phyloP scores from a whole-genome alignment of 2,888 invertebrate genomes.

The Andricus quercusramuli region DNA sequence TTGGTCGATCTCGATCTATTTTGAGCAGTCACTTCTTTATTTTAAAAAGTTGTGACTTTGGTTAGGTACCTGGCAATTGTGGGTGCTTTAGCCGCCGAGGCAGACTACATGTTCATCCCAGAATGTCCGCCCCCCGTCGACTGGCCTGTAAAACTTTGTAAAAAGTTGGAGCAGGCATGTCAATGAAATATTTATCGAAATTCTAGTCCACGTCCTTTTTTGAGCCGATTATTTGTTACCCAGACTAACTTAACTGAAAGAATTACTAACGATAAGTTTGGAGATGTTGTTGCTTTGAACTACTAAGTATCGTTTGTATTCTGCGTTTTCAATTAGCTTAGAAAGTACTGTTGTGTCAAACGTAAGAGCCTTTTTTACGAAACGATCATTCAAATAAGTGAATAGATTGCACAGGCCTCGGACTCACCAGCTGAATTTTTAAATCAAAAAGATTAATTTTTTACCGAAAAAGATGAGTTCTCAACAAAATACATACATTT shows the following conservation, averaged over 20 bases:
- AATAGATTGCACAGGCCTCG: slow-evolving; percentile 9
- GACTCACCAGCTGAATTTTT: too few relatives aligned
- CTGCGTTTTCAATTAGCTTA: background rate
- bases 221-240: slow-evolving; percentile 35
- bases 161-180: slow-evolving; percentile 95
- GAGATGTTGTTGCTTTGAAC: slow-evolving; percentile 45
- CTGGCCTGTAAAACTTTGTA: slow-evolving; percentile 96
- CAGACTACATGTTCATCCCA: slow-evolving; percentile 99
- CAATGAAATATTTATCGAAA: slow-evolving; percentile 60
- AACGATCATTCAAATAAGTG: slow-evolving; percentile 28
- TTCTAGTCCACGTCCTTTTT: slow-evolving; percentile 39
- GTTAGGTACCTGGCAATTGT: slow-evolving; percentile 97
- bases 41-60: slow-evolving; percentile 60
- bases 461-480: too few relatives aligned
- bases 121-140: slow-evolving; percentile 96
- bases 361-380: slow-evolving; percentile 39
- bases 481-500: too few relatives aligned
- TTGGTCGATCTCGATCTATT: background rate
- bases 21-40: background rate
- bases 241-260: slow-evolving; percentile 48
- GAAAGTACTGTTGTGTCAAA: slow-evolving; percentile 42
- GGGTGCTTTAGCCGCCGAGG: slow-evolving; percentile 97
- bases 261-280: slow-evolving; percentile 55
- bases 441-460: too few relatives aligned
- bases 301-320: slow-evolving; percentile 2